These are phyloP conservation scores for Zapornia atra DNA, from an alignment of 2,113 vertebrate species.

Conservation along the genomic window DNA sequence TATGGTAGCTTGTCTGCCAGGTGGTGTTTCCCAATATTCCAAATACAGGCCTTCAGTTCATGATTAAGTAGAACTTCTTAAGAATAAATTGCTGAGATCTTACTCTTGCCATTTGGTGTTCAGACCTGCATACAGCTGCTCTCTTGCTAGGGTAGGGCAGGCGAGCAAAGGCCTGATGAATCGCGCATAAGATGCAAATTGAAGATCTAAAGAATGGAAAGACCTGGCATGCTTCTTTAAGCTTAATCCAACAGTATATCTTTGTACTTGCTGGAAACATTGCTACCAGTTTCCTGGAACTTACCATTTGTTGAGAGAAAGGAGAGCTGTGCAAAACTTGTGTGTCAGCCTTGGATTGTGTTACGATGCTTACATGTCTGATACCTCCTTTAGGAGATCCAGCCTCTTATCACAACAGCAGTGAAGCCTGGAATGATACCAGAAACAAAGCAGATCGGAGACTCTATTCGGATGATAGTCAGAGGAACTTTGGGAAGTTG, in stretches of 20 bases:
- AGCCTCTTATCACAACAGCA: constrained; percentile 74
- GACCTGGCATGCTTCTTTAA: not conserved
- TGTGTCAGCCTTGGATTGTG: not conserved
- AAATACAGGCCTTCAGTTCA: not conserved
- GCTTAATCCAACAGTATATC: not conserved
- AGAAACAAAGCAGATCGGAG: constrained; percentile 85
- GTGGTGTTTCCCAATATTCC: constrained; percentile 18
- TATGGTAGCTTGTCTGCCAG: not conserved
- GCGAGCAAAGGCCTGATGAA: not conserved
- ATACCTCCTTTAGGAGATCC: constrained; percentile 83
- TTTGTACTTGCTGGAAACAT: not conserved
- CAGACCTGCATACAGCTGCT: not conserved
- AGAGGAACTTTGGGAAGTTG: constrained; percentile 96
- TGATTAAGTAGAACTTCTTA: not conserved
- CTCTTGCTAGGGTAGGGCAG: not conserved
- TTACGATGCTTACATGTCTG: not conserved
- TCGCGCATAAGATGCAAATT: not conserved
- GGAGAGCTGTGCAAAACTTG: not conserved
- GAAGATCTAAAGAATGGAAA: constrained; percentile 17
- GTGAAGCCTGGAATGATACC: constrained; percentile 78
- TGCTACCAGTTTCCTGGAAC: not conserved
- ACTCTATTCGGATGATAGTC: constrained; percentile 94
- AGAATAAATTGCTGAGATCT: not conserved
- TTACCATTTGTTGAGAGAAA: not conserved
- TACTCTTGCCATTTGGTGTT: not conserved